Conservation (phyloP, 2,888 invertebrate species). For the Noctuana brunneofusca region DNA sequence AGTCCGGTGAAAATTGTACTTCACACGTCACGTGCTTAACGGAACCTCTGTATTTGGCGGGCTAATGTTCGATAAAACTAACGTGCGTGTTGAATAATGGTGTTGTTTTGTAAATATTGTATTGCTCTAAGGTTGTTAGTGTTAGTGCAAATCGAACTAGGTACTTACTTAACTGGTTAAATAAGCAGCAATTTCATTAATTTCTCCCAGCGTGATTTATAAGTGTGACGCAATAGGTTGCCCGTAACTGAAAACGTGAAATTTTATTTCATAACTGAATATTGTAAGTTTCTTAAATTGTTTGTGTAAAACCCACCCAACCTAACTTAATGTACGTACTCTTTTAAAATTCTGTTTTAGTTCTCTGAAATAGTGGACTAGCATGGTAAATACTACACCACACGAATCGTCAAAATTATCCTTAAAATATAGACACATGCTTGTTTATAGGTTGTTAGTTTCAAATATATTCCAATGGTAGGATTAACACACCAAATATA, state of each 20-base stretch:
- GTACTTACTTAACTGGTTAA: slow-evolving; percentile 2
- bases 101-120: slow-evolving; percentile 50
- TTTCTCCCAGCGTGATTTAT: no score
- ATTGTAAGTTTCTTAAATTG: no score
- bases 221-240: neutral
- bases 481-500: slow-evolving; percentile 62
- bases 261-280: no score
- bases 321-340: no score
- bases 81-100: slow-evolving; percentile 42
- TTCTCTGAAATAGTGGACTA: no score
- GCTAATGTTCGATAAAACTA: slow-evolving; percentile 40
- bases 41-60: slow-evolving; percentile 35
- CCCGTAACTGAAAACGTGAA: no score
- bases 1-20: slow-evolving; percentile 14
- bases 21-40: slow-evolving; percentile 9
- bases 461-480: slow-evolving; percentile 44
- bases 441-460: slow-evolving; percentile 23
- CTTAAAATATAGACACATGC: neutral
- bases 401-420: no score
- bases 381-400: no score
- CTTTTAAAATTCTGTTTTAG: no score
- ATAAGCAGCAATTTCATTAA: slow-evolving; percentile 4
- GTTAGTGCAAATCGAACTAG: slow-evolving; percentile 1
- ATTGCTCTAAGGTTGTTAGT: slow-evolving; percentile 8
- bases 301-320: no score